phyloP scores from a whole-genome alignment of 2,888 invertebrate species.

The Trilocha varians region DNA sequence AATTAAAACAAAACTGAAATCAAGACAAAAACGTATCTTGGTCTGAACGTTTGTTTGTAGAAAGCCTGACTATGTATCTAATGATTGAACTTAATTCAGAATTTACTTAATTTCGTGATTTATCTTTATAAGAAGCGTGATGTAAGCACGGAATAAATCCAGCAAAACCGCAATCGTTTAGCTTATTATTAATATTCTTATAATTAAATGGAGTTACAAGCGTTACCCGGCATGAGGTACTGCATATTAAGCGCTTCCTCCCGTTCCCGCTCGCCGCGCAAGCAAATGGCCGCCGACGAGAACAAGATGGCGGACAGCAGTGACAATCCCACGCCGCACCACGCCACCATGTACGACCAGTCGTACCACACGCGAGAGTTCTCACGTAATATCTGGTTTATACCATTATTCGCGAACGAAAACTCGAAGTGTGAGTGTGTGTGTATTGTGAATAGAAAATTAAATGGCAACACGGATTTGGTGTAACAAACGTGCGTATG shows the following conservation, averaged over 20 bases:
- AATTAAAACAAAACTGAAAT: too few species aligned
- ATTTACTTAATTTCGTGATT: too few species aligned
- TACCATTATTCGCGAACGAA: constrained; percentile 20
- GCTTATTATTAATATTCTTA: background rate
- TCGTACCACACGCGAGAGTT: constrained; percentile 91
- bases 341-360: constrained; percentile 97
- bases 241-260: constrained; percentile 98
- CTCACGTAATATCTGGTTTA: constrained; percentile 86
- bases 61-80: too few species aligned
- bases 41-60: too few species aligned
- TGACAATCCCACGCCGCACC: constrained; percentile 95
- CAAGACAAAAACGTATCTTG: too few species aligned
- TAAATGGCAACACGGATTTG: background rate
- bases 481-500: background rate
- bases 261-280: constrained; percentile 93
- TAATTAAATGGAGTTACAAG: constrained; percentile 16
- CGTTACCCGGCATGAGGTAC: constrained; percentile 95
- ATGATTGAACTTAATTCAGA: too few species aligned
- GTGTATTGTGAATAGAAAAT: background rate
- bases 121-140: too few species aligned
- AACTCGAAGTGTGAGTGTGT: background rate
- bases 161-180: background rate
- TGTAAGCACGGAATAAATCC: too few species aligned
- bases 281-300: constrained; percentile 94
- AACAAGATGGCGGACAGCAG: constrained; percentile 93